Evolutionary conservation across 92 coral and sea anemone genomes (phyloP).

Genomic region (Parazoanthus swiftii): DNA sequence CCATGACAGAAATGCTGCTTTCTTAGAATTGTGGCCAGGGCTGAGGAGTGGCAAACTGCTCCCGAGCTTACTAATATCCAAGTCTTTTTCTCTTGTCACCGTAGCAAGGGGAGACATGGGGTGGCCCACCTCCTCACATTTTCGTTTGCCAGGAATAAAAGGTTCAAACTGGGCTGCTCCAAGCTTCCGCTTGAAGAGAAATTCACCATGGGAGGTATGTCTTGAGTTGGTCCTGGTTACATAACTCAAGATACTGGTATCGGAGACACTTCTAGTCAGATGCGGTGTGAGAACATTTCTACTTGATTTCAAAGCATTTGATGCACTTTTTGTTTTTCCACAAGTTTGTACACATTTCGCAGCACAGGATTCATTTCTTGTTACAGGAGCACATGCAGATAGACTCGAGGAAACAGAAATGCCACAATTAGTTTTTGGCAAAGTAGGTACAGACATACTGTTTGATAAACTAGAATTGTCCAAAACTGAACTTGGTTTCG

Average conservation of each 20-base stretch:
- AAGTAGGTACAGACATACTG: background rate
- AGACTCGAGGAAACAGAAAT: background rate
- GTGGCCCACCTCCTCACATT: slow-evolving; percentile 14
- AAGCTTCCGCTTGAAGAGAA: slow-evolving; percentile 42
- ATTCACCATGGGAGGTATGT: background rate
- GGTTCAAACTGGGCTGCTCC: slow-evolving; percentile 71
- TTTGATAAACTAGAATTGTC: background rate
- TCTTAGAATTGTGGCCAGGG: background rate
- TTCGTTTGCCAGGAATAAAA: slow-evolving; percentile 77
- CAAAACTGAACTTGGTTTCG: background rate
- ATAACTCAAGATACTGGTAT: background rate
- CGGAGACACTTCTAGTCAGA: background rate
- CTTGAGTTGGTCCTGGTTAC: background rate
- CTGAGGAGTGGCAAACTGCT: background rate
- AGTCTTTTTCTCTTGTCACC: background rate
- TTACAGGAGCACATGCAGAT: background rate
- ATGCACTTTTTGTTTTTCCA: background rate
- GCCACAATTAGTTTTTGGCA: background rate
- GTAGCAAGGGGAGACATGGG: slow-evolving; percentile 46
- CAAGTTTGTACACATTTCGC: background rate
- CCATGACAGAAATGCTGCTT: slow-evolving; percentile 53
- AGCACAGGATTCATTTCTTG: background rate
- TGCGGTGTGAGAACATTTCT: background rate
- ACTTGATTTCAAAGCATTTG: background rate
- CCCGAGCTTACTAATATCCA: background rate